phyloP scores from a whole-genome alignment of 2,888 invertebrate species.

The Anticlea derivata region DNA sequence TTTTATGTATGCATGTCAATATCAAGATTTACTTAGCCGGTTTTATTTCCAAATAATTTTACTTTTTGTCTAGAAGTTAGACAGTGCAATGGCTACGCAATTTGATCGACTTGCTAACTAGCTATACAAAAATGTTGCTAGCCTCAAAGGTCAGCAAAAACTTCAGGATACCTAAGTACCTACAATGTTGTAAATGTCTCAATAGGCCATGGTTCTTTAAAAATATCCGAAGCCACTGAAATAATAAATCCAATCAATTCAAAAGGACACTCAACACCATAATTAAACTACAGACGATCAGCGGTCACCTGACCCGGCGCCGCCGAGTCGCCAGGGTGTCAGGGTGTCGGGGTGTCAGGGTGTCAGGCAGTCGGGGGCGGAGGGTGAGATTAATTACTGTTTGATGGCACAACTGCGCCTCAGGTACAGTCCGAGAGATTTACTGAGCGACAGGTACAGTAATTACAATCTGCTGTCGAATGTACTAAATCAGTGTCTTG shows the following conservation, averaged over 20 bases:
- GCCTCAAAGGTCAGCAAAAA: too few relatives aligned
- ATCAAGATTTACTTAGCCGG: too few relatives aligned
- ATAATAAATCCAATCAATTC: slow-evolving; percentile 27
- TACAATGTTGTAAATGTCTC: too few relatives aligned
- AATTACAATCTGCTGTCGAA: slow-evolving; percentile 46
- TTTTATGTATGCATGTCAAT: too few relatives aligned
- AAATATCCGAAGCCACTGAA: neutral
- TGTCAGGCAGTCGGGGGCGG: slow-evolving; percentile 27
- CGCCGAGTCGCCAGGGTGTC: slow-evolving; percentile 46
- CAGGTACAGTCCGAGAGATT: slow-evolving; percentile 52
- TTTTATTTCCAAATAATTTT: too few relatives aligned
- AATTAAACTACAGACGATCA: slow-evolving; percentile 31
- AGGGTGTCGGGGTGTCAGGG: slow-evolving; percentile 26
- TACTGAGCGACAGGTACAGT: slow-evolving; percentile 48
- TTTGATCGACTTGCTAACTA: too few relatives aligned
- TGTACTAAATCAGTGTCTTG: slow-evolving; percentile 20
- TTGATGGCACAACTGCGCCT: slow-evolving; percentile 64
- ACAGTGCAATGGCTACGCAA: too few relatives aligned
- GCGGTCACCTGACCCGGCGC: slow-evolving; percentile 70
- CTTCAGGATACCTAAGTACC: too few relatives aligned
- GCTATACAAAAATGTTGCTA: too few relatives aligned
- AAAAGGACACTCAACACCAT: slow-evolving; percentile 29
- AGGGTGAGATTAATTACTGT: slow-evolving; percentile 75
- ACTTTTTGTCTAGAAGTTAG: too few relatives aligned
- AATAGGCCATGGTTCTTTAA: too few relatives aligned